Evolutionary conservation across 2,797 vertebrate genomes (phyloP).

Genomic region (Pantherophis alleghaniensis): DNA sequence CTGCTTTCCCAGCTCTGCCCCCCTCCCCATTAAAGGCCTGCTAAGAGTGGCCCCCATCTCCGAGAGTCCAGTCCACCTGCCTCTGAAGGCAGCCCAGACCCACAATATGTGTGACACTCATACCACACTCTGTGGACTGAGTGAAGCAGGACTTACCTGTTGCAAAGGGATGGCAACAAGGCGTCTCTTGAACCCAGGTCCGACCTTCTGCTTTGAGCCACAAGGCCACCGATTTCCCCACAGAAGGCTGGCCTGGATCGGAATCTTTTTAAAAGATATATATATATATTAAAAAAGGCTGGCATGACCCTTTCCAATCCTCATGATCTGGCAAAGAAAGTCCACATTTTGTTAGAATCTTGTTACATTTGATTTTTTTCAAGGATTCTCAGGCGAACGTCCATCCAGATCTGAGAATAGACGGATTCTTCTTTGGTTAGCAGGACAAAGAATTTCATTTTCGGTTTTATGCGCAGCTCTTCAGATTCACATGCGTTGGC

Average conservation of each 20-base stretch:
- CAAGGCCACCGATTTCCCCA: neutral
- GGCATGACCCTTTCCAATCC: neutral
- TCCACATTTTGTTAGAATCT: neutral
- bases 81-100: neutral
- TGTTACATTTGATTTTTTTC: neutral
- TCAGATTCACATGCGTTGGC: neutral
- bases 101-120: neutral
- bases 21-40: neutral
- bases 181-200: neutral
- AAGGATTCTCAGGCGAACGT: neutral
- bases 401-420: neutral
- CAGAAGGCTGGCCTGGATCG: too few species aligned
- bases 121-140: fast-evolving
- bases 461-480: neutral
- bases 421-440: neutral
- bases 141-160: neutral
- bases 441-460: neutral
- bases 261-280: too few species aligned
- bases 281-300: neutral
- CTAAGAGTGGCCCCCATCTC: neutral
- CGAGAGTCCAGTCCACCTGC: neutral
- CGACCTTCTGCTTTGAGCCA: neutral
- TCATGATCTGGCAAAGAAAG: neutral
- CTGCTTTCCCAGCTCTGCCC: too few species aligned
- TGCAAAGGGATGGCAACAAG: neutral